Percentiles rank a stretch among this genome's conserved stretches.
phyloP scores from a whole-genome alignment of 1,140 invertebrate species.

The Caenorhabditis inopinata region DNA sequence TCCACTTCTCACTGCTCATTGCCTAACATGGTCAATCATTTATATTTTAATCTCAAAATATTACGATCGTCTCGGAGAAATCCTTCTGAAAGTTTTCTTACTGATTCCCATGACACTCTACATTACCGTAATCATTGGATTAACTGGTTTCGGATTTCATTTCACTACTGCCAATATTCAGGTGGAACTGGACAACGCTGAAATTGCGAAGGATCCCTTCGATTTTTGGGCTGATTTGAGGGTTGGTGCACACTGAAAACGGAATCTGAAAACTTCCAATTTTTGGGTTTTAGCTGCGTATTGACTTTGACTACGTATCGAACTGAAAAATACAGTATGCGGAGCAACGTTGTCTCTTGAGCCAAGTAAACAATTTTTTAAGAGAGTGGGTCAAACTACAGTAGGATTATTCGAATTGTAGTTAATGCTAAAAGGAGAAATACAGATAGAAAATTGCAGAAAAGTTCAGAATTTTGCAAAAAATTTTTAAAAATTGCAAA shows the following conservation, averaged over 20 bases:
- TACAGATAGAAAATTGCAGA: no score
- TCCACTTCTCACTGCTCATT: conserved; percentile 23
- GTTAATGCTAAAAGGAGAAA: no score
- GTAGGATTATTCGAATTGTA: no score
- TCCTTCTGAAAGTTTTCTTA: conserved; percentile 12
- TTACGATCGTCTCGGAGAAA: conserved; percentile 2
- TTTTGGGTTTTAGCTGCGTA: no score
- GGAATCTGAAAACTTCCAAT: background rate
- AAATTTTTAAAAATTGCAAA: no score
- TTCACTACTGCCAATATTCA: background rate
- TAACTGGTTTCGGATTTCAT: conserved; percentile 30
- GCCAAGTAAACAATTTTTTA: no score
- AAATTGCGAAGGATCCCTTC: background rate
- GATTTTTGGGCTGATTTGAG: conserved; percentile 20
- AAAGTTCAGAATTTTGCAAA: no score
- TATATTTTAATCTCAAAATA: conserved; percentile 20
- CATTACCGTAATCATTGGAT: conserved; percentile 15
- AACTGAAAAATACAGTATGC: no score
- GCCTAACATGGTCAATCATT: conserved; percentile 37
- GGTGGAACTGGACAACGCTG: background rate
- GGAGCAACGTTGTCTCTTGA: no score
- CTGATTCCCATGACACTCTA: background rate
- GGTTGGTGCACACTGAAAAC: background rate
- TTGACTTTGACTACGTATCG: no score
- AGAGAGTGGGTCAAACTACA: no score